A percentile compares a stretch with the other conserved stretches of the same genome.
These are phyloP conservation scores for Amblyopsis hoosieri DNA, from an alignment of 2,797 vertebrate genomes.

Conservation along the genomic window DNA sequence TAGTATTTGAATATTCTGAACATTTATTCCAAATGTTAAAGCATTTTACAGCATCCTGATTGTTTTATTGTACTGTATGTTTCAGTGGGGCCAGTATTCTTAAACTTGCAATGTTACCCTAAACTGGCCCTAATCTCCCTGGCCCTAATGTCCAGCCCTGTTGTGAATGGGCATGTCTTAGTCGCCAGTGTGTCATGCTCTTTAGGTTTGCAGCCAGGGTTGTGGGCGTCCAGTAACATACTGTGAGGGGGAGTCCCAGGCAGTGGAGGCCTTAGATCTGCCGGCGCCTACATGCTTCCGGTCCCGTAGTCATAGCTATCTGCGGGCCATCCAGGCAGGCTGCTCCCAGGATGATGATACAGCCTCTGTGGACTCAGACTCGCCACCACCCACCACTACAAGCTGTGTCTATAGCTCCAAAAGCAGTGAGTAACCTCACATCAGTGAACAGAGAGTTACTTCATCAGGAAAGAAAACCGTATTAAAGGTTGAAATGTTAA, in stretches of 20 bases:
- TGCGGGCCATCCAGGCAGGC: slow-evolving; percentile 97
- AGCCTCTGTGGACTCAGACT: slow-evolving; percentile 89
- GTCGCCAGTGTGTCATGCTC: slow-evolving; percentile 61
- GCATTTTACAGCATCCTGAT: background rate
- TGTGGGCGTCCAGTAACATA: slow-evolving; percentile 81
- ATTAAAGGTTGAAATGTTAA: background rate
- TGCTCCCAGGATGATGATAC: slow-evolving; percentile 97
- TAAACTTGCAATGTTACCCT: background rate
- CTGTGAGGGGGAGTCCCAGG: slow-evolving; percentile 84
- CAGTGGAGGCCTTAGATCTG: slow-evolving; percentile 90
- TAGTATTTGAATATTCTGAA: background rate
- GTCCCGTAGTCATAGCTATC: slow-evolving; percentile 97
- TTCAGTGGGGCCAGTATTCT: too few species aligned
- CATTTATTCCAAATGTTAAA: slow-evolving; percentile 3
- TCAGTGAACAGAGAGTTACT: background rate
- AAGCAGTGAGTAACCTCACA: slow-evolving; percentile 84
- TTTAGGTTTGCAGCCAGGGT: slow-evolving; percentile 86
- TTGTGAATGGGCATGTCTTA: slow-evolving; percentile 15
- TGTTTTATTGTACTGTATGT: too few species aligned
- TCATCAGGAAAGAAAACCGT: background rate
- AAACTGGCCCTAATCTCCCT: slow-evolving; percentile 5
- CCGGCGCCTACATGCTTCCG: slow-evolving; percentile 94
- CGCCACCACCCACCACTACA: slow-evolving; percentile 83
- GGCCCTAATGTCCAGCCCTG: background rate
- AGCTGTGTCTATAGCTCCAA: slow-evolving; percentile 85